Conservation (phyloP, 2,888 invertebrate species). For the Phaonia tiefii region DNA sequence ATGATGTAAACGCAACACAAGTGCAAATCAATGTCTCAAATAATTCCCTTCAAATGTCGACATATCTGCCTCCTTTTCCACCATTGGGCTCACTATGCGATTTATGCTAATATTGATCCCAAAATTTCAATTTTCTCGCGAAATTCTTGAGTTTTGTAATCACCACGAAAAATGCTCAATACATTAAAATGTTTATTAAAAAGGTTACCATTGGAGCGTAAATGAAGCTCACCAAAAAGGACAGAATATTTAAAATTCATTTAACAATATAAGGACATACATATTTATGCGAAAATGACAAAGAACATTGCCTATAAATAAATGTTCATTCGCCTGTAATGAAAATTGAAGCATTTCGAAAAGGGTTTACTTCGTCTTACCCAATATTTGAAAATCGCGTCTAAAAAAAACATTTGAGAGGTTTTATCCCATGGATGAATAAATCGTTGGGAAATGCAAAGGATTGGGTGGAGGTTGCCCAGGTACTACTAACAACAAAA, state of each 20-base stretch:
- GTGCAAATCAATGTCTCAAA: no score
- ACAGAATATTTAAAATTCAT: conserved; percentile 29
- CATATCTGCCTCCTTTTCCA: no score
- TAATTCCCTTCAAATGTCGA: no score
- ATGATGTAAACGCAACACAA: no score
- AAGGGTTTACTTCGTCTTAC: background rate
- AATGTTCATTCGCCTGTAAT: conserved; percentile 5
- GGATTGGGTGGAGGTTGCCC: background rate
- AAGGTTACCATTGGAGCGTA: conserved; percentile 18
- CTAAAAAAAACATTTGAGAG: background rate
- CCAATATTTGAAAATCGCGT: background rate
- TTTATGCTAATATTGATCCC: background rate
- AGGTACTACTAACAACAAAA: background rate
- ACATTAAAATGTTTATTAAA: conserved; percentile 23
- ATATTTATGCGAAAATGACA: conserved; percentile 15
- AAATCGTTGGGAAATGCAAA: background rate
- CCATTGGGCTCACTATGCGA: no score
- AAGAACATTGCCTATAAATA: conserved; percentile 16
- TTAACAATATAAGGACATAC: background rate
- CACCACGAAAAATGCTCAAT: conserved; percentile 10
- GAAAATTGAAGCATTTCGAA: background rate
- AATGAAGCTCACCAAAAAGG: conserved; percentile 7
- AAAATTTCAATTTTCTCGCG: conserved; percentile 9
- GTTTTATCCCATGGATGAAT: background rate
- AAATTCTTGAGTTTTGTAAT: conserved; percentile 19